Conservation (phyloP, 2,888 invertebrate species). For the Notodonta dromedarius region DNA sequence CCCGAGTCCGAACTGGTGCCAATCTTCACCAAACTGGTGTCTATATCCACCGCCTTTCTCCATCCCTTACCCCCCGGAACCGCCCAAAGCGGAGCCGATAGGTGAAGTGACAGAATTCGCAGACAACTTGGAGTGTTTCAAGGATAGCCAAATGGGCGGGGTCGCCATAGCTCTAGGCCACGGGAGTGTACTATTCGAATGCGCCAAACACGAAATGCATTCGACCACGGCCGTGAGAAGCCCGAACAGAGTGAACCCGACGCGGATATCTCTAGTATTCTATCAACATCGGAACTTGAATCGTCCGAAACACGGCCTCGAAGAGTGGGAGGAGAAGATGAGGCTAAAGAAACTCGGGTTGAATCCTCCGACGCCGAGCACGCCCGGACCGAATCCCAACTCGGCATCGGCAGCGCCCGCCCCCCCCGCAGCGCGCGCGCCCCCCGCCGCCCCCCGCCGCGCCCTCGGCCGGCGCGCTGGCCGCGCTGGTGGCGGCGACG, state of each 20-base stretch:
- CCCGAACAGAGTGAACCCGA: constrained; percentile 95
- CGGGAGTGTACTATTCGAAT: constrained; percentile 97
- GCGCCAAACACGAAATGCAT: constrained; percentile 98
- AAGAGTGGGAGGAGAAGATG: constrained; percentile 97
- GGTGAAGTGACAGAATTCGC: constrained; percentile 92
- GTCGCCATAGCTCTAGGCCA: constrained; percentile 97
- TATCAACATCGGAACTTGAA: constrained; percentile 98
- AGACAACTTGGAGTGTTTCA: constrained; percentile 94
- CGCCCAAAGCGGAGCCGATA: constrained; percentile 89
- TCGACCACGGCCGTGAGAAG: constrained; percentile 95
- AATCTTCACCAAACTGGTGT: constrained; percentile 86
- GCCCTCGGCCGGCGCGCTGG: constrained; percentile 54
- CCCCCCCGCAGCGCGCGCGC: constrained; percentile 58
- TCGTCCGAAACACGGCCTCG: constrained; percentile 94
- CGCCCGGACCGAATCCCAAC: constrained; percentile 66
- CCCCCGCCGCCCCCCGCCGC: constrained; percentile 64
- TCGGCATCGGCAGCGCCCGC: constrained; percentile 63
- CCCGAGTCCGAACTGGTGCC: constrained; percentile 79
- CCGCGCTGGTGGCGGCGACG: too few relatives aligned
- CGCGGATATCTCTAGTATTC: constrained; percentile 96
- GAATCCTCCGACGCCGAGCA: constrained; percentile 81
- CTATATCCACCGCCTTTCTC: constrained; percentile 84
- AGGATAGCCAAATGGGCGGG: constrained; percentile 96
- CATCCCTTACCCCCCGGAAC: constrained; percentile 80
- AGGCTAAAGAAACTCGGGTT: constrained; percentile 90